Evolutionary conservation across 2,888 invertebrate species (phyloP), one percentile per base, ranked within the genome.

Genomic region (Microplitis deprimator): DNA sequence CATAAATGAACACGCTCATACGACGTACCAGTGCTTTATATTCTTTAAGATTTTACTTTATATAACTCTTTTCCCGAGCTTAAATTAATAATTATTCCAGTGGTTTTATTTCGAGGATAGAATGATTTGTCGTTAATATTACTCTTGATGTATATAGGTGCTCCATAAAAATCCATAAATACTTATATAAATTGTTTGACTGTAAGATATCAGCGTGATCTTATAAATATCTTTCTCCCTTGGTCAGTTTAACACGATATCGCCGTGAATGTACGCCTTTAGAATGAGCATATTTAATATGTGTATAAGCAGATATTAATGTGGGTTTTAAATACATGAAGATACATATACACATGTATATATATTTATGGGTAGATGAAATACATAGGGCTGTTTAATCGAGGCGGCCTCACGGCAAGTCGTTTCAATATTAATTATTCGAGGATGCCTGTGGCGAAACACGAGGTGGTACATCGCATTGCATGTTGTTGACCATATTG

Each of bases 401-500:
- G 76, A 72, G 68, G 72, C 61, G 71, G 72, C 68, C 72, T 67
- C 72, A 50, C 76, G 68, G 38, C 67, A 20, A 76, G 76, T 76
- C 72, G 71, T 68, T 68, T 62, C 61, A 50, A 76, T 76, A 76
- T 76, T 76, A 76, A 76, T 76, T 76, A 76, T 76, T 68, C 72
- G 68, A 60, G 72, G 71, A 61, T 17, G 41, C 76, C 76, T 65
- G 76, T 76, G 76, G 76, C 76, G 72, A 76, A 68, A 76, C 76
- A 76, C 67, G 71, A 71, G 62, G 71, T 68, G 72, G 76, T 76
- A 61, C 76, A 71, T 71, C 61, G 71, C 61, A 70, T 71, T 41
- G 67, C 76, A 76, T 76, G 68, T 76, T 72, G 72, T 72, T 67
- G 61, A 70, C 61, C 72, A 67, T 76, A 67, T 72, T 68, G 60